Evolutionary conservation across 1,140 invertebrate genomes (phyloP).

Genomic region (Hypsibius dujardini): DNA sequence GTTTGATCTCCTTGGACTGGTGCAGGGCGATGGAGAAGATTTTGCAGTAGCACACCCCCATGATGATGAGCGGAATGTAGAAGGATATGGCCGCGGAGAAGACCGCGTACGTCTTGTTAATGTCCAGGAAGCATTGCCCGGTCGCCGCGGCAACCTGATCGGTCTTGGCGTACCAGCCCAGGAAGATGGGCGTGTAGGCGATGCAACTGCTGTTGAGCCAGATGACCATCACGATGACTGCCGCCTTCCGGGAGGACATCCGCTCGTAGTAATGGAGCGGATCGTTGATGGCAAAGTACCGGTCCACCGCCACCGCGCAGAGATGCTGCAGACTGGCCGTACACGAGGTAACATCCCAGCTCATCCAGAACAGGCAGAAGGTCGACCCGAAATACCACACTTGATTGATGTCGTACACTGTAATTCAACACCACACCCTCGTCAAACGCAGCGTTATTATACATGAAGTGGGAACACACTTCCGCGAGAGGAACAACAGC

Average conservation of each 20-base stretch:
- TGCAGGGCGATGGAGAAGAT: slow-evolving; percentile 44
- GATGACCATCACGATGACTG: slow-evolving; percentile 62
- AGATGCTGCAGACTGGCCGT: slow-evolving; percentile 78
- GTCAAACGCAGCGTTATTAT: too few relatives aligned
- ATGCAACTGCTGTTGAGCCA: slow-evolving; percentile 75
- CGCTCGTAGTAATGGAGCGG: slow-evolving; percentile 72
- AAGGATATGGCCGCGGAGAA: slow-evolving; percentile 61
- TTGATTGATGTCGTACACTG: not conserved
- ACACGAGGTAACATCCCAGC: slow-evolving; percentile 36
- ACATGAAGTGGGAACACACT: too few relatives aligned
- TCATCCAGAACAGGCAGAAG: slow-evolving; percentile 50
- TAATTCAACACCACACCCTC: not conserved
- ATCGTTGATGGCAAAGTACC: slow-evolving; percentile 76
- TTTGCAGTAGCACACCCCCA: slow-evolving; percentile 74
- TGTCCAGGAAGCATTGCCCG: slow-evolving; percentile 34
- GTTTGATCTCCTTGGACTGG: slow-evolving; percentile 28
- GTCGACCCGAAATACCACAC: slow-evolving; percentile 59
- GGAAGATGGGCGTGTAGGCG: slow-evolving; percentile 63
- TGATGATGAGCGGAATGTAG: slow-evolving; percentile 68
- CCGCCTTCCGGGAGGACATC: slow-evolving; percentile 61
- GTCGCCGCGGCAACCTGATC: slow-evolving; percentile 37
- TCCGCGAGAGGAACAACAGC: too few relatives aligned
- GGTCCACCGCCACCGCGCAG: slow-evolving; percentile 69
- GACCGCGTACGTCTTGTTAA: slow-evolving; percentile 60
- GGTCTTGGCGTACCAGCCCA: slow-evolving; percentile 57